These are phyloP conservation scores for Uria lomvia DNA, from an alignment of 2,113 vertebrate genomes.

Conservation along the genomic window DNA sequence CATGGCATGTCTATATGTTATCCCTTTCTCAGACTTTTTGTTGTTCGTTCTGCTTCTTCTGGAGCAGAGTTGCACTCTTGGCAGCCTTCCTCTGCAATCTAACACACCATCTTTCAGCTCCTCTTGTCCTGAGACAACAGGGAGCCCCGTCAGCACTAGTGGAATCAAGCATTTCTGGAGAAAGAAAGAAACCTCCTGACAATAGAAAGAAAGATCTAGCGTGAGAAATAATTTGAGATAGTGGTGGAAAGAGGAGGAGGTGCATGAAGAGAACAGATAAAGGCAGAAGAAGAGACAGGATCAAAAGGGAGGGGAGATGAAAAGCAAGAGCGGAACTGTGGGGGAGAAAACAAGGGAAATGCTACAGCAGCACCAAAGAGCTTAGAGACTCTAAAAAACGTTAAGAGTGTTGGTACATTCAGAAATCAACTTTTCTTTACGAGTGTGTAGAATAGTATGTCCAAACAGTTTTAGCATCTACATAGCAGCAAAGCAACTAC, in stretches of 20 bases:
- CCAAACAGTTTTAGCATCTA: neutral
- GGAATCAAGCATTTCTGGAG: neutral
- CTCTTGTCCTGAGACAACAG: neutral
- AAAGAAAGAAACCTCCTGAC: neutral
- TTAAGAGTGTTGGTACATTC: neutral
- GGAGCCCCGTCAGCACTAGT: neutral
- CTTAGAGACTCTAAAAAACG: neutral
- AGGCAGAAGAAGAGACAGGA: neutral
- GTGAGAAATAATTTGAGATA: neutral
- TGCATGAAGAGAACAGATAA: neutral
- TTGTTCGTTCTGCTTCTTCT: slow-evolving; percentile 3
- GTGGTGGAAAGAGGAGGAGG: neutral
- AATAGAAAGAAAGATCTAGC: neutral
- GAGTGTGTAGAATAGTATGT: neutral
- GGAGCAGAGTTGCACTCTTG: neutral
- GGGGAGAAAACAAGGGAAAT: neutral
- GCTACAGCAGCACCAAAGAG: neutral
- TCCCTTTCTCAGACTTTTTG: neutral
- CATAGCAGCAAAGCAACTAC: neutral
- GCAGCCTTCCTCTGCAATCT: neutral
- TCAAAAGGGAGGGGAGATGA: slow-evolving; percentile 2
- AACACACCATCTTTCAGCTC: neutral
- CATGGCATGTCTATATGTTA: neutral
- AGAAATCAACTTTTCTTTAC: neutral
- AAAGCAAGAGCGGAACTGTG: neutral